Evolutionary conservation across 2,113 vertebrate genomes (phyloP).

Genomic region (Heptranchias perlo): DNA sequence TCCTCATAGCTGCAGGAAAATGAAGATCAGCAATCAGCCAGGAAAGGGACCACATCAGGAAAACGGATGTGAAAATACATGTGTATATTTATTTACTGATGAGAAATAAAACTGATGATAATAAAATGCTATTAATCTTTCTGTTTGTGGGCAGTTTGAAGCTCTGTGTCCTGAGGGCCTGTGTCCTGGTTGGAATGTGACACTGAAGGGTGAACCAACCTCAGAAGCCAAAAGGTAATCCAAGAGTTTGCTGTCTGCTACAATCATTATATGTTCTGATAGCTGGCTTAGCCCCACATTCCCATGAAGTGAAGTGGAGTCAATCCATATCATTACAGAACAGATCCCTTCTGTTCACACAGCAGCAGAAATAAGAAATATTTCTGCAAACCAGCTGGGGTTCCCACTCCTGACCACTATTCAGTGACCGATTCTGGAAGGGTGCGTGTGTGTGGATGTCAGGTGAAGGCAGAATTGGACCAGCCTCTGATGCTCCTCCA

Average conservation of each 20-base stretch:
- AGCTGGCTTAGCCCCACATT: background rate
- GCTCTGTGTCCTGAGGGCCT: conserved; percentile 65
- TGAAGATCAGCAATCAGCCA: background rate
- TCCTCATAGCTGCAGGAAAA: background rate
- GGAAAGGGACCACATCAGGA: background rate
- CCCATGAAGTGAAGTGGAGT: background rate
- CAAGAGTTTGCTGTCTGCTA: background rate
- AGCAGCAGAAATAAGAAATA: background rate
- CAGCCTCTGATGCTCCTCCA: background rate
- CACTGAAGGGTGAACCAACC: conserved; percentile 58
- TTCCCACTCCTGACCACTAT: background rate
- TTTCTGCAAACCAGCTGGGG: background rate
- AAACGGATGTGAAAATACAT: background rate
- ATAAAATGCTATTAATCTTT: background rate
- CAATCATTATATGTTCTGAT: background rate
- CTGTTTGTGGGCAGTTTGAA: conserved; percentile 57
- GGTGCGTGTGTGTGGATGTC: background rate
- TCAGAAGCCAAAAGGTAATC: conserved; percentile 60
- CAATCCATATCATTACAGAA: background rate
- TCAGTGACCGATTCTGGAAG: background rate
- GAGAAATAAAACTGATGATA: too few species aligned
- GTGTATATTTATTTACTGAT: background rate
- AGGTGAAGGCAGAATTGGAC: background rate
- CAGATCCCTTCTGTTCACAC: background rate
- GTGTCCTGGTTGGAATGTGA: conserved; percentile 65